A percentile compares a stretch with the other conserved stretches of the same genome.
Evolutionary conservation across 2,113 vertebrate genomes (phyloP).

Genomic region (Oryzias javanicus): DNA sequence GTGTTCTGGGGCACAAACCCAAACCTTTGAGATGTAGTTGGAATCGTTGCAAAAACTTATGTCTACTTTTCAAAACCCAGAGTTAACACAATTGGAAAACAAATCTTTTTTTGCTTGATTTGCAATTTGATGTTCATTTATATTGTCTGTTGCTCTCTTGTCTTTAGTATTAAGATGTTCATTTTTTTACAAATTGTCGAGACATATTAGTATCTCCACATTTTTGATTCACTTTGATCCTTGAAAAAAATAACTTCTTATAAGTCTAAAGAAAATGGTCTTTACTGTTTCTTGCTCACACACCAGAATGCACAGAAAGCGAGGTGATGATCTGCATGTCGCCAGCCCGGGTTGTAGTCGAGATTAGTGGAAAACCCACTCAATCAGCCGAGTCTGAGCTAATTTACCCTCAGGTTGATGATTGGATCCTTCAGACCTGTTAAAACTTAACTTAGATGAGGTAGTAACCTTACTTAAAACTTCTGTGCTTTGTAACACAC

Average conservation of each 20-base stretch:
- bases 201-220: too few relatives aligned
- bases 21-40: not conserved
- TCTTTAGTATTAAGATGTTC: too few relatives aligned
- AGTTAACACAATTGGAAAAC: not conserved
- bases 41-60: not conserved
- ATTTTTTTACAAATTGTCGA: too few relatives aligned
- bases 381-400: slow-evolving; percentile 8
- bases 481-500: too few relatives aligned
- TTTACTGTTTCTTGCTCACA: not conserved
- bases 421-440: not conserved
- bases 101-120: not conserved
- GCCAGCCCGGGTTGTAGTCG: slow-evolving; percentile 1
- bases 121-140: not conserved
- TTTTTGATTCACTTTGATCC: too few relatives aligned
- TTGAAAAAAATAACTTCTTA: too few relatives aligned
- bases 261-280: too few relatives aligned
- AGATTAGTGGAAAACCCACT: slow-evolving; percentile 9
- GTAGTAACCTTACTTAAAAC: too few relatives aligned
- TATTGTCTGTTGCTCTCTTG: too few relatives aligned
- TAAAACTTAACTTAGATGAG: not conserved
- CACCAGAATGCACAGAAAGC: not conserved
- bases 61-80: not conserved
- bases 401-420: slow-evolving; percentile 6
- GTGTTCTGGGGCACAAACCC: slow-evolving; percentile 9
- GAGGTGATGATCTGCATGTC: slow-evolving; percentile 1